phyloP scores from a whole-genome alignment of 1,140 invertebrate genomes.

The Anastatus disparis region DNA sequence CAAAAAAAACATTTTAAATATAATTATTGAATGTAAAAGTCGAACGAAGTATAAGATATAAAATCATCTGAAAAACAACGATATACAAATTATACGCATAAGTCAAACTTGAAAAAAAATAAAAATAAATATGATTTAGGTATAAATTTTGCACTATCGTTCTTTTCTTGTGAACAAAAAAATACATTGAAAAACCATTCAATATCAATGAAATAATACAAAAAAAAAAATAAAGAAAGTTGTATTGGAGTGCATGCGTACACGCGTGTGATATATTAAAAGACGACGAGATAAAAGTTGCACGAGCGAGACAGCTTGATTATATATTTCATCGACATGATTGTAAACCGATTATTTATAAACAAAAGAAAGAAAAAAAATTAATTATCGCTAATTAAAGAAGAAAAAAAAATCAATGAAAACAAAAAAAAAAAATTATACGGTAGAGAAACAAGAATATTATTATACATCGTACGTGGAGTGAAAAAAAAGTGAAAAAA shows the following conservation, averaged over 20 bases:
- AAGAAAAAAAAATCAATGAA: slow-evolving; percentile 21
- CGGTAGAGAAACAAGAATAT: too few relatives aligned
- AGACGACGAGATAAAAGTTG: neutral
- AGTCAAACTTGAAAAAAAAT: too few relatives aligned
- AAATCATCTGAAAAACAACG: too few relatives aligned
- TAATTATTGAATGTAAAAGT: too few relatives aligned
- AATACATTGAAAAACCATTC: neutral
- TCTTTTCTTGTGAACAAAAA: neutral
- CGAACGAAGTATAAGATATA: too few relatives aligned
- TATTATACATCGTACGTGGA: slow-evolving; percentile 7
- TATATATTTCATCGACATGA: neutral
- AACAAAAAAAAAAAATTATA: too few relatives aligned
- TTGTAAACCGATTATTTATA: slow-evolving; percentile 15
- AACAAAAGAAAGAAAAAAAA: too few relatives aligned
- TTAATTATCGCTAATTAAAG: slow-evolving; percentile 24
- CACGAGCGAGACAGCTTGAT: neutral
- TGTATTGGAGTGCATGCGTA: neutral
- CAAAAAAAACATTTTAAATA: neutral
- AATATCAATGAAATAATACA: neutral
- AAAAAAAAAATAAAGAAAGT: neutral
- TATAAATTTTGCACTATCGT: too few relatives aligned
- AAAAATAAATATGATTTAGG: too few relatives aligned
- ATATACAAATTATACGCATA: too few relatives aligned
- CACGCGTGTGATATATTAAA: neutral
- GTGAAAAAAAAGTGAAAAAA: slow-evolving; percentile 41